Percentiles rank a stretch among this genome's conserved stretches.
Conservation (phyloP, 2,113 vertebrate species). For the Motacilla alba region DNA sequence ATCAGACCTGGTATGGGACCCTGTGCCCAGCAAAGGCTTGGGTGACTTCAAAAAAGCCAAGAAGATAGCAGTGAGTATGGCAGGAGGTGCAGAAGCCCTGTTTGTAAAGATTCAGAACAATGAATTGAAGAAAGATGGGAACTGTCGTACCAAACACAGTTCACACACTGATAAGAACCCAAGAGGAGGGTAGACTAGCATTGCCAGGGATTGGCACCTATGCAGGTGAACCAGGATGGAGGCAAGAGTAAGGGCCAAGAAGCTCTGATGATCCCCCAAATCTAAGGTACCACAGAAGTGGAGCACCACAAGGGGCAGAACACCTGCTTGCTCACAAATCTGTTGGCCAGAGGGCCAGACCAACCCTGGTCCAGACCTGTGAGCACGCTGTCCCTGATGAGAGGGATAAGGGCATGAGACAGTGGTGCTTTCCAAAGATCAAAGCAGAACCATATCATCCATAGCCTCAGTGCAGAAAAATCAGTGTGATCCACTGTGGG, state of each 20-base stretch:
- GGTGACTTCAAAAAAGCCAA: neutral
- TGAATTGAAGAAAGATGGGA: neutral
- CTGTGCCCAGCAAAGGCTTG: neutral
- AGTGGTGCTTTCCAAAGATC: neutral
- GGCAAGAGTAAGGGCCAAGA: neutral
- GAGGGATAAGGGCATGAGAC: neutral
- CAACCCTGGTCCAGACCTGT: neutral
- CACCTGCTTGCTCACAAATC: neutral
- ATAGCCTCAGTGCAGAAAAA: neutral
- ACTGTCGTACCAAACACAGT: neutral
- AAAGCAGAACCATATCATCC: neutral
- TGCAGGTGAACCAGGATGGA: neutral
- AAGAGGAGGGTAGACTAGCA: neutral
- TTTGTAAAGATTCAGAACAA: neutral
- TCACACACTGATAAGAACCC: neutral
- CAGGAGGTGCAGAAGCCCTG: neutral
- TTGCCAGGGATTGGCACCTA: neutral
- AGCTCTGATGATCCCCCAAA: neutral
- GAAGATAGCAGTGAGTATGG: neutral
- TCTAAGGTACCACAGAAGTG: neutral
- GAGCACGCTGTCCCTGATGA: neutral
- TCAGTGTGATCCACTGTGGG: neutral
- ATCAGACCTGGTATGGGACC: fast-evolving
- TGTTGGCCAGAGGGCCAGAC: neutral
- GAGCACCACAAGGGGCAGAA: neutral